Base-by-base conservation (phyloP, 2,113 vertebrate genomes). In the Xiphophorus maculatus region DNA sequence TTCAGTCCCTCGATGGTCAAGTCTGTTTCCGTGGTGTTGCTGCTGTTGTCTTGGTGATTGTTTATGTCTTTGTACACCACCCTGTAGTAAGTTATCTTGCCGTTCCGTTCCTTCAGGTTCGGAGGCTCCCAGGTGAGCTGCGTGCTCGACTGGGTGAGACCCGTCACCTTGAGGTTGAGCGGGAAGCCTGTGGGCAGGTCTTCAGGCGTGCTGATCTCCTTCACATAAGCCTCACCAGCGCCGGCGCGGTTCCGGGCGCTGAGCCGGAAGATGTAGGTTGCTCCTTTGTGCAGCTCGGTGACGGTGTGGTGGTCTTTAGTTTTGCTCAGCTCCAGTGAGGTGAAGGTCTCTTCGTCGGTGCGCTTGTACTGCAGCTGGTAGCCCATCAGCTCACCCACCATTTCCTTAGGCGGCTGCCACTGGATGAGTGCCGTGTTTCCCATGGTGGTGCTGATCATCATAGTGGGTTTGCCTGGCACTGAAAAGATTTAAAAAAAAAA, bases 361-460 rank as follows among this genome's bases (percentile, higher is more conserved):
- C 97, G 96, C 88, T 95, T 96, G 93, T 97, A 99, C 88, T 97
- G 97, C 83, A 99, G 93, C 87, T 96, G 95, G 91, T 97, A 99
- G 81, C 98, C 98, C 90, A 98, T 94, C 87, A 99, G 94, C 89
- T 99, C 97, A 0, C 97, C 98, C 13, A 97, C 96, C 93, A 98
- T 97, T 73, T 99, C 97, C 92, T 96, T 98, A 42, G 97, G 98
- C 0, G 97, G 97, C 91, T 99, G 97, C 98, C 98, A 99, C 92
- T 99, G 97, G 87, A 99, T 96, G 85, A 99, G 94, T 0, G 97
- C 98, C 0, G 98, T 99, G 94, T 97, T 98, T 87, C 95, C 96
- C 83, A 95, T 94, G 22, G 98, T 99, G 86, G 97, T 95, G 94
- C 97, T 99, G 92, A 99, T 97, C 95, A 98, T 96, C 97, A 99